Evolutionary conservation across 2,797 vertebrate genomes (phyloP).

Genomic region (Aselliscus stoliczkanus): DNA sequence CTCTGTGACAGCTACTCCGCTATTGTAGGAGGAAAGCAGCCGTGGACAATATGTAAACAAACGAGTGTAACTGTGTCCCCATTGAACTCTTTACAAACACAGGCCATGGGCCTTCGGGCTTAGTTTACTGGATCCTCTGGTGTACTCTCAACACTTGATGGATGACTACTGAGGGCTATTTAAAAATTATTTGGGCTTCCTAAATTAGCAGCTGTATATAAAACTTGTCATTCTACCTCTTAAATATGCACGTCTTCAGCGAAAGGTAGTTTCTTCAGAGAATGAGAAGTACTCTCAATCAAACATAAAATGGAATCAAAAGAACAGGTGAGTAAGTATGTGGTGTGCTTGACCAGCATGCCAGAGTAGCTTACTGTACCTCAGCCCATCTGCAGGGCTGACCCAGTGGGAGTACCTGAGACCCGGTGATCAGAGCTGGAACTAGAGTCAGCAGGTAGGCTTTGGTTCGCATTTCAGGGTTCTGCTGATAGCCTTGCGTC

Average conservation of each 20-base stretch:
- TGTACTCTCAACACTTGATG: neutral
- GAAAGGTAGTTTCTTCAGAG: neutral
- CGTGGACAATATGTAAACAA: neutral
- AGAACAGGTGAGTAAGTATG: neutral
- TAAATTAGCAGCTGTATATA: neutral
- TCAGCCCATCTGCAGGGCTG: no score
- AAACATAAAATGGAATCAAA: neutral
- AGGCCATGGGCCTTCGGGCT: fast-evolving
- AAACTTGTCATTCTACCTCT: neutral
- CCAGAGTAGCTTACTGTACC: neutral
- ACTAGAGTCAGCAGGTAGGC: neutral
- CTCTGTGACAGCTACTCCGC: neutral
- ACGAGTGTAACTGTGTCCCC: fast-evolving
- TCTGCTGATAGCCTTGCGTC: neutral
- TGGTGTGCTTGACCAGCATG: neutral
- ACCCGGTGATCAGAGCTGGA: neutral
- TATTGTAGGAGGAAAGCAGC: neutral
- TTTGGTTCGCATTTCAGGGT: neutral
- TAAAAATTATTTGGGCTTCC: neutral
- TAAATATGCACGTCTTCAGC: neutral
- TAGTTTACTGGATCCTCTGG: neutral
- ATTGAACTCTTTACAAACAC: neutral
- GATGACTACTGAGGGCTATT: neutral
- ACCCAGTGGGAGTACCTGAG: neutral
- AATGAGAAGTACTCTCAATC: neutral